Evolutionary conservation across 1,140 invertebrate genomes (phyloP).

Genomic region (Sminthurides bifidus): DNA sequence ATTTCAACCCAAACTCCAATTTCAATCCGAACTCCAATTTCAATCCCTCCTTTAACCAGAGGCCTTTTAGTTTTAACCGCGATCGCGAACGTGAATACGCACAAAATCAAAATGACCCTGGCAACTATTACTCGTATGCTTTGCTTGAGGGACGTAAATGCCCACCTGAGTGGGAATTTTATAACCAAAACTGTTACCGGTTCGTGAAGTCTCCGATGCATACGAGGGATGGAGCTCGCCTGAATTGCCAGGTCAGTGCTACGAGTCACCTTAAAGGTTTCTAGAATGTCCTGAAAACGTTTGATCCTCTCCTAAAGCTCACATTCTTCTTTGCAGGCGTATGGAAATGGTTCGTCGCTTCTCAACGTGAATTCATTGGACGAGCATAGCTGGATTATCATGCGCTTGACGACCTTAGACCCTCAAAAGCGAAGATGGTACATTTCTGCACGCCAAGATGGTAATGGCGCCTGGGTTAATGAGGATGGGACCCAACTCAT

Average conservation of each 20-base stretch:
- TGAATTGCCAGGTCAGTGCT: conserved; percentile 54
- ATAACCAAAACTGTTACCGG: conserved; percentile 65
- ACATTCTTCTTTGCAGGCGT: conserved; percentile 41
- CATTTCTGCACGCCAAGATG: conserved; percentile 58
- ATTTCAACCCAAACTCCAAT: conserved; percentile 4
- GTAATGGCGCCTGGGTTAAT: conserved; percentile 67
- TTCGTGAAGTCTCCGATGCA: conserved; percentile 74
- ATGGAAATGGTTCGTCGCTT: conserved; percentile 56
- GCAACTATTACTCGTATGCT: background rate
- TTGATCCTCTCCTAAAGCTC: background rate
- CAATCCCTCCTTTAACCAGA: background rate
- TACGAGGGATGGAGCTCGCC: conserved; percentile 60
- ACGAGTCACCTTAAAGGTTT: background rate
- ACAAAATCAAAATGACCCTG: background rate
- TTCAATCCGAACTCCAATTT: background rate
- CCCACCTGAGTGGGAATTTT: conserved; percentile 68
- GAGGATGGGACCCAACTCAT: conserved; percentile 59
- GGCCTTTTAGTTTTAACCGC: too few relatives aligned
- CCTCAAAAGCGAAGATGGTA: conserved; percentile 80
- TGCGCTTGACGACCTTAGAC: conserved; percentile 63
- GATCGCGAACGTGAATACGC: too few relatives aligned
- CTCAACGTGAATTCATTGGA: conserved; percentile 65
- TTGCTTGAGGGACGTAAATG: conserved; percentile 44
- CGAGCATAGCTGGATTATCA: conserved; percentile 72
- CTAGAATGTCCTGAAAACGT: background rate